phyloP scores from a whole-genome alignment of 35 echinoderm and acorn worm species.

The Holothuria glaberrima region DNA sequence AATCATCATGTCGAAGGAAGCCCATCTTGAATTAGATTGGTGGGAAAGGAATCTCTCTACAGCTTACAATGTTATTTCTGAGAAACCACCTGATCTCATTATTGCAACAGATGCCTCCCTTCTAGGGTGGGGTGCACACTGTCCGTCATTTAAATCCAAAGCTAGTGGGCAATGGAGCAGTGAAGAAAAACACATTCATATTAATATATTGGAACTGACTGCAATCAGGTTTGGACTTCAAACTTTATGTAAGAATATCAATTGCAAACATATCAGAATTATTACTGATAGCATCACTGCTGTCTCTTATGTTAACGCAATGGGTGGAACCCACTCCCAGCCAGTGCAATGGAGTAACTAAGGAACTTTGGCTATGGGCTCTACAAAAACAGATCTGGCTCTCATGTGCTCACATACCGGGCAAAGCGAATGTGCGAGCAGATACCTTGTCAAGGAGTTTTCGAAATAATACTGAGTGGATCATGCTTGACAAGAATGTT shows the following conservation, averaged over 20 bases:
- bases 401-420: conserved; percentile 21
- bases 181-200: background rate
- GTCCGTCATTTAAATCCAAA: background rate
- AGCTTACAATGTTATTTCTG: conserved; percentile 1
- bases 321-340: conserved; percentile 41
- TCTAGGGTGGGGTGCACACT: conserved; percentile 37
- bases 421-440: background rate
- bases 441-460: conserved; percentile 11
- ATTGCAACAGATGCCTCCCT: conserved; percentile 49
- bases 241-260: conserved; percentile 14
- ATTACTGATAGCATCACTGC: conserved; percentile 47
- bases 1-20: conserved; percentile 20
- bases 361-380: background rate
- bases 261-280: background rate
- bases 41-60: background rate
- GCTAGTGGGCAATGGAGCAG: conserved; percentile 24
- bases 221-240: conserved; percentile 7
- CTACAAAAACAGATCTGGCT: conserved; percentile 21
- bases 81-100: conserved; percentile 10
- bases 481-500: conserved; percentile 27
- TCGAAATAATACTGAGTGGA: conserved; percentile 34
- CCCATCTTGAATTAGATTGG: conserved; percentile 33
- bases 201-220: background rate
- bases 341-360: background rate
- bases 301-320: conserved; percentile 52